These are phyloP conservation scores for Gallirallus australis DNA, from an alignment of 2,797 vertebrate species.

Conservation along the genomic window DNA sequence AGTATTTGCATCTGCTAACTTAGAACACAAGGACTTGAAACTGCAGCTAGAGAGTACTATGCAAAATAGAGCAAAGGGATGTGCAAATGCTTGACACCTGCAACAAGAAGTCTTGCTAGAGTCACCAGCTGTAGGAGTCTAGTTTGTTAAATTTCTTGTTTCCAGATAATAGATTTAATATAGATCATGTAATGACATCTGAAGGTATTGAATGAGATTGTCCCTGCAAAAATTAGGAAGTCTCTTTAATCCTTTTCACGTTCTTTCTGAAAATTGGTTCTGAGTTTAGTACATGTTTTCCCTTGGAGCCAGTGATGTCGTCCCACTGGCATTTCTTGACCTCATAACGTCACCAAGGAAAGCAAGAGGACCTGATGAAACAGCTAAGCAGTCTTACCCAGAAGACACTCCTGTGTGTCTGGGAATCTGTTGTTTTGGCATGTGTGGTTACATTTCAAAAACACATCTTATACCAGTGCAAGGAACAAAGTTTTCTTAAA, in stretches of 20 bases:
- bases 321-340: background rate
- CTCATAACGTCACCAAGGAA: background rate
- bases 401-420: background rate
- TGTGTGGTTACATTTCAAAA: background rate
- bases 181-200: background rate
- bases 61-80: background rate
- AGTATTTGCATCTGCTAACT: background rate
- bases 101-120: background rate
- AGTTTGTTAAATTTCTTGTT: background rate
- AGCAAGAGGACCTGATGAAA: background rate
- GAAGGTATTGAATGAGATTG: background rate
- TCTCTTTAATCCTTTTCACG: constrained; percentile 14
- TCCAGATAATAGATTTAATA: constrained; percentile 9
- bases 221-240: constrained; percentile 5
- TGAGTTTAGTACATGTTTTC: background rate
- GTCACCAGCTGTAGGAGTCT: background rate
- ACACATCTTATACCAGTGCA: background rate
- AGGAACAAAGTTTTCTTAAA: background rate
- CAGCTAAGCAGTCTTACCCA: background rate
- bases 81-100: background rate
- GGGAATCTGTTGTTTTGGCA: background rate
- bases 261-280: background rate
- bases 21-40: background rate
- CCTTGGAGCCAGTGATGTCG: background rate
- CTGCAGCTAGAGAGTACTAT: background rate